phyloP scores from a whole-genome alignment of 2,797 vertebrate species.

The Odontamblyopus rebecca region DNA sequence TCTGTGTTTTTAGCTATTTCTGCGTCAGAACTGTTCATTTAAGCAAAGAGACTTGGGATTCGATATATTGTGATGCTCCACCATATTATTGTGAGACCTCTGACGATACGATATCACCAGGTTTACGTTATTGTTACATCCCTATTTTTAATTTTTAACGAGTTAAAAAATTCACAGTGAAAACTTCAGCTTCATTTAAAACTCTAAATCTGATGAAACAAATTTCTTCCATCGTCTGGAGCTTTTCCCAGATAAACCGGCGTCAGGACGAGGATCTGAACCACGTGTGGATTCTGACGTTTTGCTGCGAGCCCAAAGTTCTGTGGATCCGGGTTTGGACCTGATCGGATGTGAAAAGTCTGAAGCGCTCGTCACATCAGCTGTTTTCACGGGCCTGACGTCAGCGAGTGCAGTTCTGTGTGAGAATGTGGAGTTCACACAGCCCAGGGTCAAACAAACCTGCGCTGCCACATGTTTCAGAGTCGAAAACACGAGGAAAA shows the following conservation, averaged over 20 bases:
- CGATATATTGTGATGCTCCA: no score
- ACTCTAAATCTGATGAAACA: no score
- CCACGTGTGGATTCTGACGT: background rate
- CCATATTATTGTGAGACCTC: no score
- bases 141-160: no score
- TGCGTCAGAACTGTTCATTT: no score
- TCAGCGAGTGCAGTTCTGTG: background rate
- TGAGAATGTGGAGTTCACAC: background rate
- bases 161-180: no score
- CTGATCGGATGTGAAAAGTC: background rate
- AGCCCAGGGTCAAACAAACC: background rate
- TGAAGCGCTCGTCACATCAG: background rate
- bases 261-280: background rate
- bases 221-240: background rate
- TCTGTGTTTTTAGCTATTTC: no score
- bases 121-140: no score
- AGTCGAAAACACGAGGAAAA: background rate
- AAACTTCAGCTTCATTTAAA: no score
- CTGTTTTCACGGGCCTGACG: background rate
- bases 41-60: no score
- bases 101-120: no score
- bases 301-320: background rate
- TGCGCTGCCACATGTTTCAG: background rate
- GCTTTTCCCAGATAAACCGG: background rate
- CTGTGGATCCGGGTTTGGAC: background rate